Evolutionary conservation across 2,888 invertebrate genomes (phyloP).

Genomic region (Drosophila neutralis): DNA sequence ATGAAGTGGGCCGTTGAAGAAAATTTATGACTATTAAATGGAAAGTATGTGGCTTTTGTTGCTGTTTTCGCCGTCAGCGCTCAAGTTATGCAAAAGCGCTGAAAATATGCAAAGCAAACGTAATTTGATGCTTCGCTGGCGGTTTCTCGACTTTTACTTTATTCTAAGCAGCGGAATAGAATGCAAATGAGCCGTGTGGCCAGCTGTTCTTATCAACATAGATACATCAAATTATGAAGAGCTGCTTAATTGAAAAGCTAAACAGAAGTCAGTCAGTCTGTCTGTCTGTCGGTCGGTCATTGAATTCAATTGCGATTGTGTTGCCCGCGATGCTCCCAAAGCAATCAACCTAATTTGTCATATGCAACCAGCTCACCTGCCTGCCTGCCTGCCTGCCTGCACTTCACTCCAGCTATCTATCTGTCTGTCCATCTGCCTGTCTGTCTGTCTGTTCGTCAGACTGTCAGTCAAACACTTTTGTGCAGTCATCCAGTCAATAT

Average conservation of each 20-base stretch:
- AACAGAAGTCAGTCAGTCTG: slow-evolving; percentile 22
- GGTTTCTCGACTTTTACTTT: slow-evolving; percentile 5
- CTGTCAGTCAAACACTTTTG: slow-evolving; percentile 62
- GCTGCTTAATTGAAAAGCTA: slow-evolving; percentile 66
- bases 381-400: not conserved
- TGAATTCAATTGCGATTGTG: slow-evolving; percentile 34
- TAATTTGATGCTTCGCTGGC: slow-evolving; percentile 68
- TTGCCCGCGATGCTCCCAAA: slow-evolving; percentile 53
- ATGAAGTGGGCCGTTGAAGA: slow-evolving; percentile 47
- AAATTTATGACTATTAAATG: slow-evolving; percentile 79
- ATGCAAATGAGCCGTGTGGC: slow-evolving; percentile 48
- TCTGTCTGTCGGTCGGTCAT: slow-evolving; percentile 1
- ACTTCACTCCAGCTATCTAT: not conserved
- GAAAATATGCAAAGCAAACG: slow-evolving; percentile 76
- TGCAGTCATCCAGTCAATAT: slow-evolving; percentile 72
- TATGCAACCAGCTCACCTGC: slow-evolving; percentile 57
- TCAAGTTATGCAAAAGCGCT: slow-evolving; percentile 74
- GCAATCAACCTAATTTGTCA: slow-evolving; percentile 81
- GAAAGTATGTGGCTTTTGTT: slow-evolving; percentile 80
- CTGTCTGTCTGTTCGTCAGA: slow-evolving; percentile 28
- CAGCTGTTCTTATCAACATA: slow-evolving; percentile 64
- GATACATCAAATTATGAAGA: slow-evolving; percentile 74
- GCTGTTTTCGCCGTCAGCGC: slow-evolving; percentile 57
- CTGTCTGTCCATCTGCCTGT: slow-evolving; percentile 24
- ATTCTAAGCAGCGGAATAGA: slow-evolving; percentile 7